A percentile compares a stretch with the other conserved stretches of the same genome.
phyloP scores from a whole-genome alignment of 2,113 vertebrate genomes.

The Chionomys nivalis region DNA sequence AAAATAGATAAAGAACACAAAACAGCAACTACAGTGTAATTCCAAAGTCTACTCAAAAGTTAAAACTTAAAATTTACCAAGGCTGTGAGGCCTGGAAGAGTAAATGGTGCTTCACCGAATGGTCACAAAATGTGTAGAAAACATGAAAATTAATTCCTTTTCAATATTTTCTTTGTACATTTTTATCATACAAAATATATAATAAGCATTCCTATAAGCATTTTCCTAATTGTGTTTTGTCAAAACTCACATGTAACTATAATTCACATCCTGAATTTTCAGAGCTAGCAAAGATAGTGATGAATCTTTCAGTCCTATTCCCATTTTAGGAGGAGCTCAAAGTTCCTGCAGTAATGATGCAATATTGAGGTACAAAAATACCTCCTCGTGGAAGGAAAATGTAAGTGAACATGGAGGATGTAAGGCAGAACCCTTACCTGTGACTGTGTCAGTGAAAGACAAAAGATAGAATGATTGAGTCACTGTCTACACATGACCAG shows the following conservation, averaged over 20 bases:
- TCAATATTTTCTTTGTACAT: not conserved
- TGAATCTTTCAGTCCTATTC: not conserved
- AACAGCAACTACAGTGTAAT: not conserved
- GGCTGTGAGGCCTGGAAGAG: not conserved
- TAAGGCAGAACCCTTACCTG: rapidly evolving
- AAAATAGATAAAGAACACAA: not conserved
- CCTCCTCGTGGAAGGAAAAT: not conserved
- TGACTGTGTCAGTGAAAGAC: not conserved
- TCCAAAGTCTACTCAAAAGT: not conserved
- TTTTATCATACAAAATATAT: slow-evolving; percentile 38
- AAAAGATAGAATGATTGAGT: not conserved
- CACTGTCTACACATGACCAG: too few relatives aligned
- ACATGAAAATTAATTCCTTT: slow-evolving; percentile 17
- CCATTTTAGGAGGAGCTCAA: not conserved
- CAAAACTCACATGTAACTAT: slow-evolving; percentile 11
- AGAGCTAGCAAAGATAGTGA: not conserved
- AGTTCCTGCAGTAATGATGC: not conserved
- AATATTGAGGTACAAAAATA: not conserved
- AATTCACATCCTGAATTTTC: slow-evolving; percentile 40
- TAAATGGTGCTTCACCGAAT: not conserved
- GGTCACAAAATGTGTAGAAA: not conserved
- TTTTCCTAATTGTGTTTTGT: slow-evolving; percentile 51
- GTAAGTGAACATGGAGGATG: not conserved
- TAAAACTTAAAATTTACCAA: not conserved
- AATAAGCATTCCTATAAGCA: slow-evolving; percentile 11